Conservation (phyloP, 2,797 vertebrate genomes). For the Etheostoma perlongum region DNA sequence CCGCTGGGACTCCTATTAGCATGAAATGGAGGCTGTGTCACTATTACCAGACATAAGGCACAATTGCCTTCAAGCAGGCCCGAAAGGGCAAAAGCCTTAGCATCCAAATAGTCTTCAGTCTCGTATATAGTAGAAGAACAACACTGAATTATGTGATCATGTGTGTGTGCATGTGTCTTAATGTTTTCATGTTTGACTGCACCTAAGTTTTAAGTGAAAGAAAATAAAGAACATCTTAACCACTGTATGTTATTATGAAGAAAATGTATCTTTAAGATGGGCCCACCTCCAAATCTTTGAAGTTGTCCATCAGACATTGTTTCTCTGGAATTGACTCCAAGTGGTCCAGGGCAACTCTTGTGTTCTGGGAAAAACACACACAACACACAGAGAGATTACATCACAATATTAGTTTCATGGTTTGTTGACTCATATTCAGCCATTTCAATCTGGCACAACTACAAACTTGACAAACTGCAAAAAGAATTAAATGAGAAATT, state of each 20-base stretch:
- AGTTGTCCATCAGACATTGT: slow-evolving; percentile 89
- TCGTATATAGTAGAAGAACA: neutral
- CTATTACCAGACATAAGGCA: neutral
- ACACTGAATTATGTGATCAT: neutral
- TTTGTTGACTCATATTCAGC: slow-evolving; percentile 5
- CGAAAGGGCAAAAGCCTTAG: neutral
- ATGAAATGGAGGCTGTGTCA: slow-evolving; percentile 27
- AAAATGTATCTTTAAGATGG: neutral
- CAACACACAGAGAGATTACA: neutral
- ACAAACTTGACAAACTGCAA: neutral
- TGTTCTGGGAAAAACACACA: slow-evolving; percentile 83
- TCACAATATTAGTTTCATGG: neutral
- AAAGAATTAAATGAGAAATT: neutral
- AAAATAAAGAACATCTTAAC: neutral
- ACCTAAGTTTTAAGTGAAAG: neutral
- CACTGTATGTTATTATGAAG: neutral
- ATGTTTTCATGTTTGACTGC: neutral
- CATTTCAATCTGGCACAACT: neutral
- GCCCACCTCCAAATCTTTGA: slow-evolving; percentile 89
- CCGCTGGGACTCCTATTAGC: slow-evolving; percentile 85
- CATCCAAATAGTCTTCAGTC: neutral
- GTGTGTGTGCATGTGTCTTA: neutral
- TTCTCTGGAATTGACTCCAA: slow-evolving; percentile 94
- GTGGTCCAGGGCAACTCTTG: slow-evolving; percentile 89
- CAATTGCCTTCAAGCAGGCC: neutral